Conservation (phyloP, 2,888 invertebrate genomes). For the Lacanobia wlatinum region DNA sequence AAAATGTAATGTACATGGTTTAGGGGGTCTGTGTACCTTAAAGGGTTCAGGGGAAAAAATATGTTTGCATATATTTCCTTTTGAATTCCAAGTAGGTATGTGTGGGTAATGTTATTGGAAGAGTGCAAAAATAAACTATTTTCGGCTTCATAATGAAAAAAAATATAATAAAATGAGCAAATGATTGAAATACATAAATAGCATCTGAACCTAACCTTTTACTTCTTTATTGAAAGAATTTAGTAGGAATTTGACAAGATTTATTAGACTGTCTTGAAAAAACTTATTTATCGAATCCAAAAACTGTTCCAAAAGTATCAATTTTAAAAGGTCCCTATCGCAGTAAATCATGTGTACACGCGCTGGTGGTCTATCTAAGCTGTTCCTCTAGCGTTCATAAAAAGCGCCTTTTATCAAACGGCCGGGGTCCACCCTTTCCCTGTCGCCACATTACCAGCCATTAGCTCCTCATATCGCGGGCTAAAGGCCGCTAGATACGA, state of each 20-base stretch:
- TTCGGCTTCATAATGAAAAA: neutral
- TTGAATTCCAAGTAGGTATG: neutral
- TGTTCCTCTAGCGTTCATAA: conserved; percentile 74
- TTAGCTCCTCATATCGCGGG: conserved; percentile 73
- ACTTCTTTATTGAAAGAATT: neutral
- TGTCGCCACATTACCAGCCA: conserved; percentile 84
- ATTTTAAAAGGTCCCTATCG: conserved; percentile 20
- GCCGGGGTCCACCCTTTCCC: conserved; percentile 80
- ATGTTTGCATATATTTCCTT: neutral
- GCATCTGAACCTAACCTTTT: neutral
- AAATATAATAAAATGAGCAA: too few relatives aligned
- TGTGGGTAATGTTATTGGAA: too few relatives aligned
- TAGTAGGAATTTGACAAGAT: too few relatives aligned
- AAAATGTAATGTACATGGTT: conserved; percentile 28
- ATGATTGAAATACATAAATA: too few relatives aligned
- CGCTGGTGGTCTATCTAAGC: conserved; percentile 56
- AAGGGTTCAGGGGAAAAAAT: too few relatives aligned
- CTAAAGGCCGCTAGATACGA: conserved; percentile 65
- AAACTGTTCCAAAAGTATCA: conserved; percentile 4
- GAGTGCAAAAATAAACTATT: neutral
- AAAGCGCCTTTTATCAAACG: conserved; percentile 79
- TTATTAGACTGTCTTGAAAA: neutral
- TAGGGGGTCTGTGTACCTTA: too few relatives aligned
- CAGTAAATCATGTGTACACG: conserved; percentile 54
- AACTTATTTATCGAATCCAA: neutral